phyloP scores from a whole-genome alignment of 2,888 invertebrate genomes.

The Schrankia costaestrigalis region DNA sequence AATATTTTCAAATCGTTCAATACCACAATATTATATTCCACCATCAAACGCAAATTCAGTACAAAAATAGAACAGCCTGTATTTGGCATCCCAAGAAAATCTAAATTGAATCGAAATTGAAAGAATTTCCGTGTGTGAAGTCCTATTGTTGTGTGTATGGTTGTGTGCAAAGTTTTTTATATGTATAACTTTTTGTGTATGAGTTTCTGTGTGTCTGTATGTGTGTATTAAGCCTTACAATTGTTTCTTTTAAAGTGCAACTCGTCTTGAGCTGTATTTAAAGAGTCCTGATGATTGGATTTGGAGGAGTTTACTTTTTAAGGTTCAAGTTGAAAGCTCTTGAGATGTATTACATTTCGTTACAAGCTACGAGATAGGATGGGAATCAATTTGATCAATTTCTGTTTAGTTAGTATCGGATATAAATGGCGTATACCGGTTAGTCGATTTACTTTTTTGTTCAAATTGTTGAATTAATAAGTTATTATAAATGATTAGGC shows the following conservation, averaged over 20 bases:
- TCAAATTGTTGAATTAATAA: no score
- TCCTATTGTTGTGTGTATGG: slow-evolving; percentile 19
- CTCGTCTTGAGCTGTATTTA: background rate
- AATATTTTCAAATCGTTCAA: no score
- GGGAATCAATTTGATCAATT: no score
- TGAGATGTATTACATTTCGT: background rate
- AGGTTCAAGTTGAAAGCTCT: background rate
- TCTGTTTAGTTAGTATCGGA: no score
- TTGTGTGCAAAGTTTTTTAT: background rate
- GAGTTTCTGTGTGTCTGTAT: slow-evolving; percentile 1
- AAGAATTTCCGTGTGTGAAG: slow-evolving; percentile 42
- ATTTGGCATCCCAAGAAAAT: slow-evolving; percentile 36
- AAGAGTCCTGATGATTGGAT: background rate
- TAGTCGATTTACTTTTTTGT: no score
- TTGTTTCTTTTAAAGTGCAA: slow-evolving; percentile 14
- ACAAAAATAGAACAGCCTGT: slow-evolving; percentile 37
- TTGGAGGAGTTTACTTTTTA: background rate
- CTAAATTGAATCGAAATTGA: slow-evolving; percentile 61
- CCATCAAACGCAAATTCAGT: slow-evolving; percentile 10
- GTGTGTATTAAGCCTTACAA: slow-evolving; percentile 15
- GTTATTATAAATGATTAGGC: no score
- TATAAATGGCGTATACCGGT: no score
- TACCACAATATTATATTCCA: no score
- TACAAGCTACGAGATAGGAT: background rate
- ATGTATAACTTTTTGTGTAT: background rate